These are phyloP conservation scores for Drosophila watanabei DNA, from an alignment of 1,140 invertebrate species.

Conservation along the genomic window DNA sequence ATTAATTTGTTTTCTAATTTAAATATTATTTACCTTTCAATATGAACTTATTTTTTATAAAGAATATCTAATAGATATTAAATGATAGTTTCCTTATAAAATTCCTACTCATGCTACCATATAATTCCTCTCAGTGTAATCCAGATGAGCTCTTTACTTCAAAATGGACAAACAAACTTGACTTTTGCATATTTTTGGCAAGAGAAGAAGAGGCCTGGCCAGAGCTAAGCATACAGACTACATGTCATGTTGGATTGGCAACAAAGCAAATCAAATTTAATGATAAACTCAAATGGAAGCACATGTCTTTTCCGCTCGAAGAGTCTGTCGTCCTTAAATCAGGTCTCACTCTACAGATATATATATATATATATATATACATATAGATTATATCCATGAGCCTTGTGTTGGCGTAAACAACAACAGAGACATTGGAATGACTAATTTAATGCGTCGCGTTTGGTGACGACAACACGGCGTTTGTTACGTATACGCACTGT, in stretches of 20 bases:
- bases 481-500: conserved; percentile 56
- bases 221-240: neutral
- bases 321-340: conserved; percentile 6
- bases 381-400: neutral
- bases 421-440: conserved; percentile 54
- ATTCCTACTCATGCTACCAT: no score
- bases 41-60: neutral
- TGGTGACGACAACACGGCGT: conserved; percentile 13
- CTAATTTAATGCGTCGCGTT: conserved; percentile 67
- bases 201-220: neutral
- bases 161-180: conserved; percentile 32
- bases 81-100: neutral
- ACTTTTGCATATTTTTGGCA: conserved; percentile 36
- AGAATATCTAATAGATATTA: neutral
- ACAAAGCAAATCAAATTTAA: conserved; percentile 82
- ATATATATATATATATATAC: neutral
- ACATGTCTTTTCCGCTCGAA: conserved; percentile 69
- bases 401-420: conserved; percentile 49
- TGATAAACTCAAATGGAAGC: conserved; percentile 74
- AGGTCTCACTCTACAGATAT: neutral
- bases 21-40: neutral
- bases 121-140: conserved; percentile 2
- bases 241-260: conserved; percentile 51
- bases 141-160: conserved; percentile 20
- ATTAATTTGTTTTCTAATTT: neutral